Evolutionary conservation across 1,140 invertebrate species (phyloP), one percentile per base, ranked within the genome.

Genomic region (Artemia franciscana): DNA sequence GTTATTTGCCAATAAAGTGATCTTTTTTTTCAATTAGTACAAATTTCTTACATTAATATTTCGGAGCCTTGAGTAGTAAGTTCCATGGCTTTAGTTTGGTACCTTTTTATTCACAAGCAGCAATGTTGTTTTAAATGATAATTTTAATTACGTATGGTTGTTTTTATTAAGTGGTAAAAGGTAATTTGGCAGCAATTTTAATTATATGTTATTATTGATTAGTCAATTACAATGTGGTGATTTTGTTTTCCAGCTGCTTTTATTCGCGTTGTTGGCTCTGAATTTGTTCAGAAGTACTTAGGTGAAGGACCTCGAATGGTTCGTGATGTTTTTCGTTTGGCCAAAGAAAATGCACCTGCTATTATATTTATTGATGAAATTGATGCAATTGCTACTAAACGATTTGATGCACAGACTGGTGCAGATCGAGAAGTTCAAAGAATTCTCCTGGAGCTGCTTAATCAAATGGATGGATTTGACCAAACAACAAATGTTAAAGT

Each of bases 401-500:
- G 94, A 73, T 98, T 97, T 76, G 93, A 97, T 79, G 93, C 93
- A 15, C 93, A 98, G 76, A 98, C 93, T 68, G 93, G 93, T 69
- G 95, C 95, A 63, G 96, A 99, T 80, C 80, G 95, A 68, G 95
- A 99, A 76, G 96, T 99, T 0, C 96, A 99, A 73, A 82, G 96
- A 75, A 99, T 98, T 75, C 74, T 99, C 3, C 76, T 99, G 3
- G 96, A 99, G 71, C 77, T 99, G 9, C 77, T 99, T 0, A 99
- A 99, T 78, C 96, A 99, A 76, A 98, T 99, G 95, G 96, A 99
- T 77, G 96, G 96, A 60, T 99, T 99, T 76, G 95, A 98, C 79
- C 94, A 98, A 75, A 97, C 92, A 3, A 97, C 95, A 21, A 98
- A 98, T 78, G 95, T 99, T n/a, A 99, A 99, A 79, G 86, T 87